phyloP scores from a whole-genome alignment of 2,113 vertebrate genomes.

The Mionectes macconnelli region DNA sequence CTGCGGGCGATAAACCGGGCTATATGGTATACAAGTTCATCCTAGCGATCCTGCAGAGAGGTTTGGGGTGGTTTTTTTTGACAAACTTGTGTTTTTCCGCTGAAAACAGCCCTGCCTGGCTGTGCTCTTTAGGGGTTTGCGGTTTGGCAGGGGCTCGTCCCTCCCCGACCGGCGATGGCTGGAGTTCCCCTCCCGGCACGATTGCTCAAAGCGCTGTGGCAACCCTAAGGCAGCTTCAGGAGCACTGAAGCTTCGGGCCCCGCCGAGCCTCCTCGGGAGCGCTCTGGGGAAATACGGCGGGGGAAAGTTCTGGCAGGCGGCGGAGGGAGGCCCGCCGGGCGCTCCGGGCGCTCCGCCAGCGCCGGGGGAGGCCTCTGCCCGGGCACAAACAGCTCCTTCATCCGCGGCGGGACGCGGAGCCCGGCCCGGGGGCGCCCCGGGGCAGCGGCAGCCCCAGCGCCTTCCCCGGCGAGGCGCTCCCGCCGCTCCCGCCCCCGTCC shows the following conservation, averaged over 20 bases:
- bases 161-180: accelerated
- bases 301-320: background rate
- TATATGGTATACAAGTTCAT: accelerated
- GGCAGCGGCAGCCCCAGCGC: background rate
- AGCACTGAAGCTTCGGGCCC: background rate
- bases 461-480: background rate
- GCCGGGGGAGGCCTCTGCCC: background rate
- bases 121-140: background rate
- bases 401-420: background rate
- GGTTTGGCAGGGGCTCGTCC: background rate
- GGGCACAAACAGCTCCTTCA: background rate
- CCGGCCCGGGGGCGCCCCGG: background rate
- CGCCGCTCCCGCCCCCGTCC: background rate
- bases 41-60: background rate
- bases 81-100: background rate
- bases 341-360: background rate
- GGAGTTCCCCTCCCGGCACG: background rate
- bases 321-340: background rate
- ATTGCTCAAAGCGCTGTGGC: background rate
- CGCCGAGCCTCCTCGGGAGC: accelerated
- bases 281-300: background rate
- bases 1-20: background rate
- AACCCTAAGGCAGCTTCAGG: background rate
- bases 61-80: background rate
- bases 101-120: background rate